These are phyloP conservation scores for Coracopsis vasa DNA, from an alignment of 2,113 vertebrate genomes.

Conservation along the genomic window DNA sequence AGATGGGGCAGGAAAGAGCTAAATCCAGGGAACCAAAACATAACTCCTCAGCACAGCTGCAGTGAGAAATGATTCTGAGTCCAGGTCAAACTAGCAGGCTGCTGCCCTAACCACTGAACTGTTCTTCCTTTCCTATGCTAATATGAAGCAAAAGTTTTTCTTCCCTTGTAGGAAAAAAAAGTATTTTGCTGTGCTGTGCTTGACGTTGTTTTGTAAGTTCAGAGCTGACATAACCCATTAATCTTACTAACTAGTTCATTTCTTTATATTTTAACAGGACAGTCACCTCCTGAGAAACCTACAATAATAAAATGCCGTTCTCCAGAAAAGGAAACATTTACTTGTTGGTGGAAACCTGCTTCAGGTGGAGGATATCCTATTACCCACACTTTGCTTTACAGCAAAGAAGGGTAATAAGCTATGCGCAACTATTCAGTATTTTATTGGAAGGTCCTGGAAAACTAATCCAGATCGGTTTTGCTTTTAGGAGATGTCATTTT, in stretches of 20 bases:
- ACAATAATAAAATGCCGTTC: slow-evolving; percentile 58
- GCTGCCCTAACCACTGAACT: not conserved
- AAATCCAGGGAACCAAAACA: not conserved
- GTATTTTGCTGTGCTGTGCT: not conserved
- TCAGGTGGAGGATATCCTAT: not conserved
- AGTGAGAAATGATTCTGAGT: not conserved
- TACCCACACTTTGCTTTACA: slow-evolving; percentile 59
- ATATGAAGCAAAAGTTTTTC: not conserved
- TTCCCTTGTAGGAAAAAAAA: not conserved
- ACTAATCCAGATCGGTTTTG: not conserved
- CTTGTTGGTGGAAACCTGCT: slow-evolving; percentile 63
- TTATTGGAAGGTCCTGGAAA: not conserved
- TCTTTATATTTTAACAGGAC: not conserved
- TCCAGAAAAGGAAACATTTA: slow-evolving; percentile 66
- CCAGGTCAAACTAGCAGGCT: not conserved
- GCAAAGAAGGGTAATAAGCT: slow-evolving; percentile 54
- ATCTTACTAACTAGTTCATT: not conserved
- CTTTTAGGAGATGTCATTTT: not conserved
- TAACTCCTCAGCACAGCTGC: not conserved
- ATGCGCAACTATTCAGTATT: not conserved
- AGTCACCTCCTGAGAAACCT: slow-evolving; percentile 43
- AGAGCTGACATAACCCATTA: not conserved
- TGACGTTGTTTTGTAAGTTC: not conserved
- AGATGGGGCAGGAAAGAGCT: not conserved
- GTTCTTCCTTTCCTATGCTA: not conserved